Base-by-base conservation (phyloP, 2,888 invertebrate species). In the Microctonus hyperodae region DNA sequence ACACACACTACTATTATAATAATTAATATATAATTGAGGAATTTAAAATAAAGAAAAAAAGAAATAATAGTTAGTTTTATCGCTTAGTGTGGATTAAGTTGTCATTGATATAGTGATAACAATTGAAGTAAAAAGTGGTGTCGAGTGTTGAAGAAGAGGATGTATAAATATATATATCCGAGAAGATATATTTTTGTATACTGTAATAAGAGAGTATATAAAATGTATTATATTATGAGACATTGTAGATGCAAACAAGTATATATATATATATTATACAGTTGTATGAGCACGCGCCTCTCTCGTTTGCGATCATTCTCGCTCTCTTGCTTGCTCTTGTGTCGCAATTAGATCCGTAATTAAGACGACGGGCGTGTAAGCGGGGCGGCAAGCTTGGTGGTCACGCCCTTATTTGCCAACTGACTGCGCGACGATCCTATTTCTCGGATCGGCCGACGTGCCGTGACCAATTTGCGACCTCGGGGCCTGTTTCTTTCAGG, bases 361-460 rank as follows among this genome's bases (percentile, higher is more conserved):
- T 66, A 70, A 67, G 68, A 68, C 31, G 67, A 65, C 64, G 63
- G 60, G 65, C 61, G 64, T 64, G 57, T 64, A 66, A 64, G 44
- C 60, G 48, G 57, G 44, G 44, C 44, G 44, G 57, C 58, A 40
- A 51, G n/a, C 65, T 37, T 65, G 58, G 53, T 70, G 63, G 69
- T 68, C 71, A 63, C 71, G 69, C 71, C 71, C 69, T 69, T 71
- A 66, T 71, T 70, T 71, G 69, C 65, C 55, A 67, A 65, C 20
- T 65, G 59, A 65, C 40, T 37, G 56, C 53, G 58, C 53, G 58
- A 59, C 65, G 44, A 68, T 64, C 68, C 61, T 68, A 67, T 67
- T 67, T 63, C 62, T 67, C 58, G 59, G 44, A 53, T 59, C 51
- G 55, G 44, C 25, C 20, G 55, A 48, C 40, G 53, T 65, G 59